These are phyloP conservation scores for Pachycephus smyrnensis DNA, from an alignment of 2,888 invertebrate species.

Conservation along the genomic window DNA sequence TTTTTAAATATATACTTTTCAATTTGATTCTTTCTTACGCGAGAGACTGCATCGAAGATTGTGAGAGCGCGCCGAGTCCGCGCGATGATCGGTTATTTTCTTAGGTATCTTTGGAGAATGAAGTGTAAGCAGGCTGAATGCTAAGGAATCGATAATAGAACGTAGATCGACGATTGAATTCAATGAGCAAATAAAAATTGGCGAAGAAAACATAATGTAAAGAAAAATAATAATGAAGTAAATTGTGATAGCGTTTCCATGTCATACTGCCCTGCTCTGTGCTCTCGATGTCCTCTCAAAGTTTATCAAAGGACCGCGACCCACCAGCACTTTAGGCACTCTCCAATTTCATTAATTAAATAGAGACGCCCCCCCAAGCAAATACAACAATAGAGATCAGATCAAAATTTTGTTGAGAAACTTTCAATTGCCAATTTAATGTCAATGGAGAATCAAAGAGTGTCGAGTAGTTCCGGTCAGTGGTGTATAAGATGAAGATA, in stretches of 20 bases:
- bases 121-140: not conserved
- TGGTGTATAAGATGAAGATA: not conserved
- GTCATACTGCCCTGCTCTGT: conserved; percentile 46
- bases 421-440: not conserved
- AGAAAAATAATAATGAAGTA: conserved; percentile 11
- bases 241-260: conserved; percentile 42
- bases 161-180: not conserved
- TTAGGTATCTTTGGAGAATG: not conserved
- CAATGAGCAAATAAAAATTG: not conserved
- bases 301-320: not conserved
- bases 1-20: not conserved
- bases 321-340: not conserved
- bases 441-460: not conserved
- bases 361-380: not conserved
- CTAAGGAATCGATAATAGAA: conserved; percentile 1
- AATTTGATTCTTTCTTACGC: not conserved
- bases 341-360: not conserved
- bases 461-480: not conserved
- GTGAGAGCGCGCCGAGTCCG: not conserved
- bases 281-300: conserved; percentile 31
- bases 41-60: not conserved
- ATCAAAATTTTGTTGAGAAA: not conserved
- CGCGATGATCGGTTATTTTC: not conserved
- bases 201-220: conserved; percentile 10
- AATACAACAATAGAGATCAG: not conserved